Evolutionary conservation across 1,140 invertebrate species (phyloP).

Genomic region (Drosophila saltans): DNA sequence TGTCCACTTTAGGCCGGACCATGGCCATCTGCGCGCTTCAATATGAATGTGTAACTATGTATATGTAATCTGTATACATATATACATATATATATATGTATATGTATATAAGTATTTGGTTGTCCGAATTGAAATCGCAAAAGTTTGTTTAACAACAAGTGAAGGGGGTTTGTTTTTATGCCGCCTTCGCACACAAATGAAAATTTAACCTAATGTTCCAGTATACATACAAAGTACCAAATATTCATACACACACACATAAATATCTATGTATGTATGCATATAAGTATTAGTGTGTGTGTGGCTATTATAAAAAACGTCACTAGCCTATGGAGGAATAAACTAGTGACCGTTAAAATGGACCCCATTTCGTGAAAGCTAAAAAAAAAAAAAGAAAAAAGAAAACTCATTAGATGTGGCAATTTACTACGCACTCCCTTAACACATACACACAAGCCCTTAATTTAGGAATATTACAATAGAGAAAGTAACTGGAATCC

Average conservation of each 20-base stretch:
- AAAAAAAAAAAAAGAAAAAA: conserved; percentile 11
- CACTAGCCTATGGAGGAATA: conserved; percentile 35
- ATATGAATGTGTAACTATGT: conserved; percentile 14
- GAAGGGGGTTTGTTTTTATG: conserved; percentile 77
- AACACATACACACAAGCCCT: conserved; percentile 25
- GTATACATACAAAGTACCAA: conserved; percentile 18
- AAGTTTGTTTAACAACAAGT: conserved; percentile 79
- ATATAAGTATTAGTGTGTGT: conserved; percentile 2
- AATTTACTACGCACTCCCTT: conserved; percentile 24
- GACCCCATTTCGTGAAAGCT: conserved; percentile 23
- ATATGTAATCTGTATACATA: neutral
- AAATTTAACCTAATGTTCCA: conserved; percentile 53
- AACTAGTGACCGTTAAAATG: conserved; percentile 48
- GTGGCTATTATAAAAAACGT: conserved; percentile 59
- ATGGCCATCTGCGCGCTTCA: conserved; percentile 61
- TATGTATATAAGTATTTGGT: conserved; percentile 16
- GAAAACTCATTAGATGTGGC: conserved; percentile 51
- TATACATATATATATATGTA: neutral
- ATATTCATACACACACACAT: conserved; percentile 23
- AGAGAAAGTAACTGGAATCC: neutral
- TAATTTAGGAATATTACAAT: conserved; percentile 7
- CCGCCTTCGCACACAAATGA: conserved; percentile 39
- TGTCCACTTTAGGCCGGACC: conserved; percentile 68
- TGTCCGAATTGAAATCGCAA: conserved; percentile 71
- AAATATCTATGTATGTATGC: conserved; percentile 19